Evolutionary conservation across 2,113 vertebrate genomes (phyloP), one percentile per base, ranked within the genome.

Genomic region (Sigmodon hispidus): DNA sequence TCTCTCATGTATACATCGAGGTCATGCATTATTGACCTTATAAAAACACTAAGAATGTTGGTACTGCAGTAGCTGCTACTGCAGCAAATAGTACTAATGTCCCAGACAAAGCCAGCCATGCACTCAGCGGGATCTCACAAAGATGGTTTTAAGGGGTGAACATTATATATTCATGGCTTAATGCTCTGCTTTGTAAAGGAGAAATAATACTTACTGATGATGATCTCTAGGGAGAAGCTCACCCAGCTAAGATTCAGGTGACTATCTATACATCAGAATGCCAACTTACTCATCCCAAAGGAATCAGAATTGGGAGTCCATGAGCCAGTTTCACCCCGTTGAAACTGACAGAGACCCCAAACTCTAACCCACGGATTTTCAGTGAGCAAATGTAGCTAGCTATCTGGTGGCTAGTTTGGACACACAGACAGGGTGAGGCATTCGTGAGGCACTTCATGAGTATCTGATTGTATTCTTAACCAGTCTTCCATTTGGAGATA

Each of bases 211-310:
- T 45, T 70, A 31, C 9, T 22, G 61, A 24, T 52, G 61, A 61
- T 45, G 24, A n/a, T 90, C 29, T 95, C 43, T 75, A 67, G 83
- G 90, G 36, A 84, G 70, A 94, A 26, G 70, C 45, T 83, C 87
- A 73, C 7, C n/a, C 93, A 55, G 83, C 91, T 73, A 91, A 0
- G 70, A 65, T 70, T 79, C 9, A 80, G 26, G 73, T 76, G 95
- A 21, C 89, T 94, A n/a, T 84, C 57, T 73, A 9, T 87, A 91
- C 75, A 70, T 87, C 95, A 94, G 92, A 93, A 94, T 93, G 43
- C 57, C 43, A 84, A 10, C 43, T 93, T 89, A 93, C 94, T 95
- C 94, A 92, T 87, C 57, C 85, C 88, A 88, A 67, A 94, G 92
- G 75, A 70, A 79, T 90, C 69, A 63, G 48, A 95, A 94, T 92